Percentiles rank a stretch among this genome's conserved stretches.
phyloP scores from a whole-genome alignment of 2,888 invertebrate species.

The Tipula vernalis region DNA sequence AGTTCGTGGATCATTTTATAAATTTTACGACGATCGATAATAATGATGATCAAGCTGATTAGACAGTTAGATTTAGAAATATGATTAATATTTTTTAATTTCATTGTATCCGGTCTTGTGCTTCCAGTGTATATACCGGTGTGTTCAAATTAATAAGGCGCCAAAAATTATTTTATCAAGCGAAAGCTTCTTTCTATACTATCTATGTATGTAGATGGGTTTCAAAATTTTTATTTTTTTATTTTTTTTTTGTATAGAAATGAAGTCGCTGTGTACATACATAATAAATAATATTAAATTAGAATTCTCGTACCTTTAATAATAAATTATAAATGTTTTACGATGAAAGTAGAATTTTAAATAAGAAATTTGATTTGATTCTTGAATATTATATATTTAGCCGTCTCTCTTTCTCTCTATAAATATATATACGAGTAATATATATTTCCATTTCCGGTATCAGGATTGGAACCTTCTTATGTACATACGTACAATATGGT shows the following conservation, averaged over 20 bases:
- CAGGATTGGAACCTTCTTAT: conserved; percentile 5
- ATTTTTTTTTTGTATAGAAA: neutral
- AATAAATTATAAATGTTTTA: neutral
- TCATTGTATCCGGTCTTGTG: neutral
- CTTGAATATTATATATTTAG: neutral
- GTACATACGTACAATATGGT: neutral
- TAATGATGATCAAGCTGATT: neutral
- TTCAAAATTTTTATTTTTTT: neutral
- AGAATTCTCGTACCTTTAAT: neutral
- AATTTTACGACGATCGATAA: neutral
- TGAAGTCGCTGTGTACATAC: neutral
- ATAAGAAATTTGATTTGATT: neutral
- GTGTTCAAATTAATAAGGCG: neutral
- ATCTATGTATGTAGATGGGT: neutral
- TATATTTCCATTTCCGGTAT: conserved; percentile 5
- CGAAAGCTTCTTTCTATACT: neutral
- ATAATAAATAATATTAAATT: neutral
- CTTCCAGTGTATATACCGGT: neutral
- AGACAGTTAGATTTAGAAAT: neutral
- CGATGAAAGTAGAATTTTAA: conserved; percentile 10
- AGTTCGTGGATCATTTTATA: neutral
- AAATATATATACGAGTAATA: neutral
- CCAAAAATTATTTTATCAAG: neutral
- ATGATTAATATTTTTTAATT: neutral
- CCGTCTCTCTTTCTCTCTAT: neutral